Percentiles rank a stretch among this genome's conserved stretches.
Evolutionary conservation across 2,797 vertebrate species (phyloP).

Genomic region (Halcyon chelicuti): DNA sequence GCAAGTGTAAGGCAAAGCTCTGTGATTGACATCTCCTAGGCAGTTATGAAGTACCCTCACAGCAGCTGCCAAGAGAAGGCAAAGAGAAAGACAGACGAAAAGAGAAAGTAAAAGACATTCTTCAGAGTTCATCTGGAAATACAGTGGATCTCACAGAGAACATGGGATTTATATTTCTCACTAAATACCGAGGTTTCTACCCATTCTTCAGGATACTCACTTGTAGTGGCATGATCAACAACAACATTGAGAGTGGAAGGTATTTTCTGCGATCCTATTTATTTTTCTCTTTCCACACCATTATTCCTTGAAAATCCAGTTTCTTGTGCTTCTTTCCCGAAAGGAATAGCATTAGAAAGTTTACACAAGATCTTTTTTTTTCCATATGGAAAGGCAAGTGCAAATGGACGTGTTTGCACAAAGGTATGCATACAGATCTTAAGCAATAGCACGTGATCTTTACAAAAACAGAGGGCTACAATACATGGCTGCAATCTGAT

Average conservation of each 20-base stretch:
- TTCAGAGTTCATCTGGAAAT: not conserved
- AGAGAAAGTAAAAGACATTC: not conserved
- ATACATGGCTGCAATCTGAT: not conserved
- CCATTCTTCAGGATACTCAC: not conserved
- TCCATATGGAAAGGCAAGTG: not conserved
- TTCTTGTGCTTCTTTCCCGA: not conserved
- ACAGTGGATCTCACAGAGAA: not conserved
- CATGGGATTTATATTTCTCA: not conserved
- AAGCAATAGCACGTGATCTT: not conserved
- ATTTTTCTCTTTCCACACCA: not conserved
- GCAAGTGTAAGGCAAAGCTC: constrained; percentile 24
- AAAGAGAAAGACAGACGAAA: not conserved
- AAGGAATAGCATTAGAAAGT: not conserved
- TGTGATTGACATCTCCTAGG: not conserved
- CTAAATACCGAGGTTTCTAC: not conserved
- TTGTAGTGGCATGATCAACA: not conserved
- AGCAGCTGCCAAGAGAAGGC: not conserved
- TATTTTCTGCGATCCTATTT: not conserved
- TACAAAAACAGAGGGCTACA: not conserved
- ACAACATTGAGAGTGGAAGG: not conserved
- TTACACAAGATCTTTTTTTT: not conserved
- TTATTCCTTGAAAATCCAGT: not conserved
- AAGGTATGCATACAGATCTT: not conserved
- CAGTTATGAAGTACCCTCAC: not conserved
- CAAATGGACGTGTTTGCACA: not conserved